Evolutionary conservation across 2,113 vertebrate genomes (phyloP).

Genomic region (Mirounga angustirostris): DNA sequence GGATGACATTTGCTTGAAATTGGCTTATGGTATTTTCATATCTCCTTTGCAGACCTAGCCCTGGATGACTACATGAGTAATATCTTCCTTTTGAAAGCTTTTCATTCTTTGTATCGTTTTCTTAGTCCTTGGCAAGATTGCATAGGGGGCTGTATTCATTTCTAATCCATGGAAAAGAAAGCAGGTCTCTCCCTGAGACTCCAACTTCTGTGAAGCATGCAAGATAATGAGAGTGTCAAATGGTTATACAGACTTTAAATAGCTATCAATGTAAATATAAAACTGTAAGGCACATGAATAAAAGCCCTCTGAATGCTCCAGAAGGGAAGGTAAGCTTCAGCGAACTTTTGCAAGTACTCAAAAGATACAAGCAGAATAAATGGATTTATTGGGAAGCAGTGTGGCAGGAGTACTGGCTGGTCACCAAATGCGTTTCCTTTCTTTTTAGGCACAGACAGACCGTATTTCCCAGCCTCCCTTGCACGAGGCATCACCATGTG

Average conservation of each 20-base stretch:
- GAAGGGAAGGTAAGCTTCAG: background rate
- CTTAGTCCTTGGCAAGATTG: constrained; percentile 37
- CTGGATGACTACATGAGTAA: constrained; percentile 41
- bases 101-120: constrained; percentile 59
- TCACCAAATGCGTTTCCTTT: background rate
- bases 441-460: background rate
- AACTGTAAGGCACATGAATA: constrained; percentile 32
- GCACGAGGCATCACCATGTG: background rate
- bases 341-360: background rate
- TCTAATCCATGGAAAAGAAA: constrained; percentile 61
- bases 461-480: constrained; percentile 24
- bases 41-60: constrained; percentile 45
- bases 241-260: constrained; percentile 37
- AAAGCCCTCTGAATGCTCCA: background rate
- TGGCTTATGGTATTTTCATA: constrained; percentile 58
- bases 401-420: background rate
- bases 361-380: background rate
- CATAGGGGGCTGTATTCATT: constrained; percentile 61
- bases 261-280: constrained; percentile 41
- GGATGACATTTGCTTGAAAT: constrained; percentile 66
- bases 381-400: background rate
- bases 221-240: constrained; percentile 30
- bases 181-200: constrained; percentile 8
- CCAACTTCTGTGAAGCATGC: constrained; percentile 3
- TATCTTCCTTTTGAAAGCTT: constrained; percentile 65